Percentiles rank a stretch among this genome's conserved stretches.
These are phyloP conservation scores for Phoxinus dragarum DNA, from an alignment of 2,797 vertebrate genomes.

Conservation along the genomic window DNA sequence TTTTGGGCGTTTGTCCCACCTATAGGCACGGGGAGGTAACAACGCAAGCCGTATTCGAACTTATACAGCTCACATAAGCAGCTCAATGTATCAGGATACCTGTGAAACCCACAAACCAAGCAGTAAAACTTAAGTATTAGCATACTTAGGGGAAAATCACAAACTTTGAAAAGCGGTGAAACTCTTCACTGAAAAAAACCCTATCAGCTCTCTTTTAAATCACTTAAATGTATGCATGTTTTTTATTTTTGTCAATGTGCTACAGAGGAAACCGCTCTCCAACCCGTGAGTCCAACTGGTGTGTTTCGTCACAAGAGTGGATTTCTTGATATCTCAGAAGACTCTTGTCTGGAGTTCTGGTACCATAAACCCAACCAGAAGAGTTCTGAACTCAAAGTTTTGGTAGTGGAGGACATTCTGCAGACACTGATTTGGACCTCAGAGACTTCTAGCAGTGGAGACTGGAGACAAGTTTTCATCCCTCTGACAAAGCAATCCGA, in stretches of 20 bases:
- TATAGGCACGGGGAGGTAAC: neutral
- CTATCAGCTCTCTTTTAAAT: neutral
- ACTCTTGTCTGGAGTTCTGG: constrained; percentile 88
- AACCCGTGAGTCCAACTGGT: constrained; percentile 65
- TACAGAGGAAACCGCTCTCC: neutral
- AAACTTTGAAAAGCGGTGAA: neutral
- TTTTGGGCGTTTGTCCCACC: neutral
- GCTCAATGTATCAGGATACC: neutral
- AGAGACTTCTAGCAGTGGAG: constrained; percentile 62
- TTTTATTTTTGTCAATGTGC: neutral
- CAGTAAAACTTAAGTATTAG: neutral
- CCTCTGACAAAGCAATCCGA: constrained; percentile 65
- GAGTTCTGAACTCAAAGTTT: constrained; percentile 72
- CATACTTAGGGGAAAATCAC: neutral
- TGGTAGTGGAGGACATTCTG: constrained; percentile 68
- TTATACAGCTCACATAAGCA: neutral
- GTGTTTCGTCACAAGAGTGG: constrained; percentile 75
- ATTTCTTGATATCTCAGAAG: constrained; percentile 64
- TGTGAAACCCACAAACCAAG: neutral
- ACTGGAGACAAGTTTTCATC: constrained; percentile 79
- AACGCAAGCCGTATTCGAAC: neutral
- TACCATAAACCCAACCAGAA: constrained; percentile 76
- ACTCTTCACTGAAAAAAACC: neutral
- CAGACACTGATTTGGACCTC: constrained; percentile 75
- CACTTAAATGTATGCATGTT: neutral